A percentile compares a stretch with the other conserved stretches of the same genome.
Conservation (phyloP, 2,888 invertebrate genomes). For the Eupelmus urozonus region DNA sequence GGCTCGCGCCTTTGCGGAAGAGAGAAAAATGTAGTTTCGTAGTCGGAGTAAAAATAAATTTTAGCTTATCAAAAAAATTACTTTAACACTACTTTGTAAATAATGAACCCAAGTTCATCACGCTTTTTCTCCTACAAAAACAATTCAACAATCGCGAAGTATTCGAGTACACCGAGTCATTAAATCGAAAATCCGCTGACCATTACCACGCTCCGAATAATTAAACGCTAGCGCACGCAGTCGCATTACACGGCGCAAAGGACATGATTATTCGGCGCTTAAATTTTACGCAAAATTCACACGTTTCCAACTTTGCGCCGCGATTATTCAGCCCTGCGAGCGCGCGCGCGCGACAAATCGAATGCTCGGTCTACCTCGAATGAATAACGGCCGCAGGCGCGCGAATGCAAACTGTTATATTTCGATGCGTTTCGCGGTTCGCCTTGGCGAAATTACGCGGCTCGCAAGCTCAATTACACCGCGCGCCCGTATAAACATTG, state of each 20-base stretch:
- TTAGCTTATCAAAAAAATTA: not conserved
- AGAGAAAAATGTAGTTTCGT: not conserved
- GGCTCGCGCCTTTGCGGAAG: not conserved
- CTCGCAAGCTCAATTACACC: slow-evolving; percentile 39
- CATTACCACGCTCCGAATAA: too few species aligned
- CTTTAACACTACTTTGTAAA: too few species aligned
- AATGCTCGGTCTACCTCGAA: slow-evolving; percentile 50
- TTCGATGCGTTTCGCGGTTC: slow-evolving; percentile 37
- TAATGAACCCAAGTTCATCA: too few species aligned
- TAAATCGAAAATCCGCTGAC: too few species aligned
- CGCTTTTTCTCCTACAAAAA: too few species aligned
- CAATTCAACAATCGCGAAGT: too few species aligned
- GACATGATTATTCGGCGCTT: slow-evolving; percentile 48
- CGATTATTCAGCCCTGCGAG: slow-evolving; percentile 8
- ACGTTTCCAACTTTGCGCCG: not conserved
- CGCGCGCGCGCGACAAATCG: slow-evolving; percentile 49
- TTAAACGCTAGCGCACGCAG: not conserved
- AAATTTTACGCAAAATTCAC: slow-evolving; percentile 36
- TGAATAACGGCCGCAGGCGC: slow-evolving; percentile 40
- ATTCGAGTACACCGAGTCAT: too few species aligned
- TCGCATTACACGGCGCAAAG: not conserved
- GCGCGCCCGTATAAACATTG: not conserved
- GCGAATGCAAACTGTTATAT: slow-evolving; percentile 23
- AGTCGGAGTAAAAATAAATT: not conserved
- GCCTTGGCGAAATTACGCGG: slow-evolving; percentile 33